phyloP scores from a whole-genome alignment of 2,797 vertebrate genomes.

The Acipenser transmontanus region DNA sequence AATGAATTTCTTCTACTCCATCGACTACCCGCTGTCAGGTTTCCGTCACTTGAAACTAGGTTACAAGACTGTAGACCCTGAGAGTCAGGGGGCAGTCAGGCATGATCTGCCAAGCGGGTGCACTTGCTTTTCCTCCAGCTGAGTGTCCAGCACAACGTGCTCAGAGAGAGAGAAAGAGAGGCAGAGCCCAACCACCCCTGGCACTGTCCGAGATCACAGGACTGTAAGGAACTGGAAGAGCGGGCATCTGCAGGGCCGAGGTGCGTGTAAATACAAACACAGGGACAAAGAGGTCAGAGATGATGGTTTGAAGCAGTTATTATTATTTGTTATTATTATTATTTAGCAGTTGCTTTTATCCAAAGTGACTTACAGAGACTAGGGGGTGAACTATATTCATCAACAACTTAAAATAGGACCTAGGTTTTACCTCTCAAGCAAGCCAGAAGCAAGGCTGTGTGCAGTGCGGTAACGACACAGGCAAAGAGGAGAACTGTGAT shows the following conservation, averaged over 20 bases:
- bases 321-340: too few species aligned
- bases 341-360: too few species aligned
- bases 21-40: constrained; percentile 60
- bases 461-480: too few species aligned
- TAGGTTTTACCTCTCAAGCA: constrained; percentile 5
- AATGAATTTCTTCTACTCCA: constrained; percentile 46
- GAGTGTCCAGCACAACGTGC: constrained; percentile 42
- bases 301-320: too few species aligned
- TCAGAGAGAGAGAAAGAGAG: constrained; percentile 20
- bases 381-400: too few species aligned
- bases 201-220: constrained; percentile 35
- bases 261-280: not conserved
- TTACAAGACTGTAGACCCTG: constrained; percentile 59
- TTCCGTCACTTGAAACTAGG: constrained; percentile 61
- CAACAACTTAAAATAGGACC: too few species aligned
- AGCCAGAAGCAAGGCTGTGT: too few species aligned
- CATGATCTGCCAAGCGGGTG: constrained; percentile 66
- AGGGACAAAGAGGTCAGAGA: not conserved
- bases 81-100: constrained; percentile 81
- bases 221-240: constrained; percentile 37
- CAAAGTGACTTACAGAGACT: too few species aligned
- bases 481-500: too few species aligned
- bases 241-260: not conserved
- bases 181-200: constrained; percentile 1
- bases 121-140: constrained; percentile 58